Percentiles rank a stretch among this genome's conserved stretches.
Conservation (phyloP, 2,113 vertebrate species). For the Beaufortia kweichowensis region DNA sequence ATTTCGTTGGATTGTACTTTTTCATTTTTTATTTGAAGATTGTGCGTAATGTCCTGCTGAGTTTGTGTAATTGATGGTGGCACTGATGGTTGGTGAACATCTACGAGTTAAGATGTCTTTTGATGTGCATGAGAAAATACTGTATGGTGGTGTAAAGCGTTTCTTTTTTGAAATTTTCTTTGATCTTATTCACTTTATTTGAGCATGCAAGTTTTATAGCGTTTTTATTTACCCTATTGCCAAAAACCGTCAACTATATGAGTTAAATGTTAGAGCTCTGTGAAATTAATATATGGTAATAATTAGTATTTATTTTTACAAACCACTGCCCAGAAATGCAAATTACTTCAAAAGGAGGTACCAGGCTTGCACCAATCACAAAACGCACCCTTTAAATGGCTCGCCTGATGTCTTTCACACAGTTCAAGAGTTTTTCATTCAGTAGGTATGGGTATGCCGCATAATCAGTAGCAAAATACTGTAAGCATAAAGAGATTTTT, state of each 20-base stretch:
- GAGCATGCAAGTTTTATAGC: conserved; percentile 7
- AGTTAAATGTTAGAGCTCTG: conserved; percentile 11
- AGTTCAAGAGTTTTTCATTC: not conserved
- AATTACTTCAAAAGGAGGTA: not conserved
- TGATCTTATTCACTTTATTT: conserved; percentile 32
- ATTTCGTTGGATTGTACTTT: conserved; percentile 15
- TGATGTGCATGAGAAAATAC: conserved; percentile 52
- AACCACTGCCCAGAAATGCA: conserved; percentile 35
- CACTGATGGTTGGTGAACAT: conserved; percentile 14
- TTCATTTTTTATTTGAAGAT: conserved; percentile 13
- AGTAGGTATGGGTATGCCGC: conserved; percentile 2
- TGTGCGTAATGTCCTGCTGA: conserved; percentile 33
- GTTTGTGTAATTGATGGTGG: conserved; percentile 17
- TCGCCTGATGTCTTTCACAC: conserved; percentile 1
- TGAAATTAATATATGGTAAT: conserved; percentile 35
- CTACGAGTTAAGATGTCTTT: conserved; percentile 20
- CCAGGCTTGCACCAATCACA: conserved; percentile 34
- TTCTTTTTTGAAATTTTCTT: conserved; percentile 25
- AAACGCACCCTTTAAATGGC: conserved; percentile 22
- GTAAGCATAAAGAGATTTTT: conserved; percentile 28
- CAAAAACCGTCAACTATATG: conserved; percentile 39
- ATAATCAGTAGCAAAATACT: conserved; percentile 47
- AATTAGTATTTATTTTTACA: conserved; percentile 30
- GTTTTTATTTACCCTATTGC: conserved; percentile 20
- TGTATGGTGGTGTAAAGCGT: conserved; percentile 43